Evolutionary conservation across 2,888 invertebrate species (phyloP), one percentile per base, ranked within the genome.

Genomic region (Clostera curtula): DNA sequence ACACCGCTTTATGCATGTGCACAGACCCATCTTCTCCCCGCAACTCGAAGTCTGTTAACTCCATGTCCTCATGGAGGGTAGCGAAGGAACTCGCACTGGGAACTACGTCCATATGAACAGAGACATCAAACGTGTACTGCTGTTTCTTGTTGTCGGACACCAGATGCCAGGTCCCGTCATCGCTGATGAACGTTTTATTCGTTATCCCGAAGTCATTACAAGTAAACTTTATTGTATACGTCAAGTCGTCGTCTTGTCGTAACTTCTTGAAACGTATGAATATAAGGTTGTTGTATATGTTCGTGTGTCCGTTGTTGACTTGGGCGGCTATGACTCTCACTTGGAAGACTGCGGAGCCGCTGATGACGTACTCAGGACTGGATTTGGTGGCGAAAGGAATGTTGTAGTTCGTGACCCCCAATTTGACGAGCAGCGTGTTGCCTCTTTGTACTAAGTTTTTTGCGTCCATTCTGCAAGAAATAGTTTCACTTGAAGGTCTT

Each of bases 11-110:
- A 29, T 72, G 71, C 25, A 66, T 37, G 3, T 45, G 50, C 4
- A 72, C 62, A 0, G 59, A 53, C 0, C 72, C 72, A 22, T 61
- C 66, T 5, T 56, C 56, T 0, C 65, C 63, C 3, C 58, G 51
- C 22, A 72, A 31, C 23, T 62, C 57, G 23, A 72, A 70, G 31
- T 72, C 72, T 0, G 62, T 65, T 24, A 71, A 32, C 18, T 66
- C 62, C 1, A 48, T 49, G 29, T 72, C 71, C 2, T 46, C 48
- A 25, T 64, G 46, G 2, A 72, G 47, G 29, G 9, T 5, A 2
- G 35, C 30, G 21, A 62, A 64, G 0, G 69, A 57, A 17, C 47
- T 56, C 0, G 43, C 31, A n/a, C 36, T 46, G 1, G 55, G 49
- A 0, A 49, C 40, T 6, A 56, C 39, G 11, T 57, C 55, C 60